Evolutionary conservation across 2,797 vertebrate species (phyloP).

Genomic region (Microcaecilia unicolor): DNA sequence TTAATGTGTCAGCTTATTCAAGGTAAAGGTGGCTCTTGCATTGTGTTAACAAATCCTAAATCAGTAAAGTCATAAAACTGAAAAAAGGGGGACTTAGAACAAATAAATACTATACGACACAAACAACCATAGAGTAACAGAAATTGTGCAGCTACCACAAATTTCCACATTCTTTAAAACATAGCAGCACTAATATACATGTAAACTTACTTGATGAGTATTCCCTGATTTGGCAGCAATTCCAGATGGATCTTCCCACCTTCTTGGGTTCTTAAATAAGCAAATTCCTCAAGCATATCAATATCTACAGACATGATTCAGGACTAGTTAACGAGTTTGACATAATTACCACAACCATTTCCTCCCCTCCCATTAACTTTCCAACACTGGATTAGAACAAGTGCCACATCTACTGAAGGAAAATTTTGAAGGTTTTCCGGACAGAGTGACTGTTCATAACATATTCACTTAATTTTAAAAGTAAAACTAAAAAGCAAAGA

Average conservation of each 20-base stretch:
- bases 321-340: slow-evolving; percentile 28
- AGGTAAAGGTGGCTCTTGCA: no score
- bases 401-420: no score
- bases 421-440: no score
- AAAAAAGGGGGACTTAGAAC: slow-evolving; percentile 5
- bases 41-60: no score
- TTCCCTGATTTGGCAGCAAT: slow-evolving; percentile 91
- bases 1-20: no score
- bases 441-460: no score
- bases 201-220: slow-evolving; percentile 91
- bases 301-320: slow-evolving; percentile 76
- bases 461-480: no score
- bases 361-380: no score
- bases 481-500: no score
- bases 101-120: not conserved
- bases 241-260: slow-evolving; percentile 94
- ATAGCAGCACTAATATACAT: not conserved
- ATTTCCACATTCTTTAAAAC: not conserved
- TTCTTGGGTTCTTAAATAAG: slow-evolving; percentile 91
- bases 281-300: slow-evolving; percentile 98
- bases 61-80: no score
- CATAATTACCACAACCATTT: no score
- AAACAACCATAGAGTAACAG: slow-evolving; percentile 5
- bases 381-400: no score
- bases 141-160: not conserved